Evolutionary conservation across 2,888 invertebrate species (phyloP).

Genomic region (Drosophila demipolita): DNA sequence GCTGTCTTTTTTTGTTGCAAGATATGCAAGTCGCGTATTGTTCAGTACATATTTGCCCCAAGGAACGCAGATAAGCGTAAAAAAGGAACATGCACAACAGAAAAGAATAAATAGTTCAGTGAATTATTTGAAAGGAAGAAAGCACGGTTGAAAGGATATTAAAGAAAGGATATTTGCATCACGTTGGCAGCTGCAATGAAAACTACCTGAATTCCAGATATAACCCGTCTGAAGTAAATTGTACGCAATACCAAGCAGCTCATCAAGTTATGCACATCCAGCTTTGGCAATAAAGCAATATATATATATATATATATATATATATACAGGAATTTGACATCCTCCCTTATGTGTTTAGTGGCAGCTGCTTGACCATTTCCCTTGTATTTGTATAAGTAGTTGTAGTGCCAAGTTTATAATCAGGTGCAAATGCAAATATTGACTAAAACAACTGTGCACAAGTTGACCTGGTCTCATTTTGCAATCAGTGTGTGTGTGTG

Average conservation of each 20-base stretch:
- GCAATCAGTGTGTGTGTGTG: background rate
- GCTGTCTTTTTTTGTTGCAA: background rate
- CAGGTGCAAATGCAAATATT: conserved; percentile 29
- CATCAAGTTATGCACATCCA: conserved; percentile 2
- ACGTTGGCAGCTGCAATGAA: background rate
- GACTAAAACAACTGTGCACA: conserved; percentile 29
- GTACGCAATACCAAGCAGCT: conserved; percentile 4
- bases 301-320: no score
- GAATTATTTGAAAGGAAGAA: background rate
- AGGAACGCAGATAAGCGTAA: background rate
- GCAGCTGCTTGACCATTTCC: conserved; percentile 16
- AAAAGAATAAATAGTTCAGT: conserved; percentile 1
- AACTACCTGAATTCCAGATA: background rate
- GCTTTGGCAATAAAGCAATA: conserved; percentile 31
- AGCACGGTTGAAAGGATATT: background rate
- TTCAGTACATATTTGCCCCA: conserved; percentile 1
- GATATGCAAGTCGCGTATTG: conserved; percentile 19
- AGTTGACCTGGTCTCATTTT: conserved; percentile 37
- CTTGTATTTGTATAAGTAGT: conserved; percentile 19
- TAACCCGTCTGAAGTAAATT: background rate
- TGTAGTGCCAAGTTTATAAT: background rate
- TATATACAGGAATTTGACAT: background rate
- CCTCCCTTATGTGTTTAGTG: background rate
- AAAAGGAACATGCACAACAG: background rate
- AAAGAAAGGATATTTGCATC: background rate